phyloP scores from a whole-genome alignment of 2,113 vertebrate genomes.

The Proteles cristata region DNA sequence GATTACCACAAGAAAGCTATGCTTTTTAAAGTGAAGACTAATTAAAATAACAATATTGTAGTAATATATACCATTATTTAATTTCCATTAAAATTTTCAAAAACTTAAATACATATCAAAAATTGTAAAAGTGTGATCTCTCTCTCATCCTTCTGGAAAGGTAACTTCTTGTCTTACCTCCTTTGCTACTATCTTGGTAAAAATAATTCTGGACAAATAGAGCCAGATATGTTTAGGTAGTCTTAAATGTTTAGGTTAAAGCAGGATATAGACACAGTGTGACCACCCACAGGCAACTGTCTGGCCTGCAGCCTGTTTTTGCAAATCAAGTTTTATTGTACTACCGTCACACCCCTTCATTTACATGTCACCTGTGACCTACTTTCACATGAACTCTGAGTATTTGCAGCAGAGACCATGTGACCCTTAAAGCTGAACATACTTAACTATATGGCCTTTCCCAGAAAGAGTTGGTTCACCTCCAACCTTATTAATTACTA shows the following conservation, averaged over 20 bases:
- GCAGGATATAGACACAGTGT: not conserved
- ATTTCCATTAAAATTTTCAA: not conserved
- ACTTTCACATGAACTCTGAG: not conserved
- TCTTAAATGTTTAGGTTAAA: conserved; percentile 37
- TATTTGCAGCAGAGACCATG: not conserved
- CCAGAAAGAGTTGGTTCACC: not conserved
- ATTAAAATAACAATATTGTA: not conserved
- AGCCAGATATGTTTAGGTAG: not conserved
- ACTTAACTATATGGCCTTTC: not conserved
- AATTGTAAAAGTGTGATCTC: not conserved
- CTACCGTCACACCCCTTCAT: not conserved
- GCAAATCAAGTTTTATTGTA: conserved; percentile 2
- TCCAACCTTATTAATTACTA: not conserved
- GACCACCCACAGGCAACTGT: not conserved
- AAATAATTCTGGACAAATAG: not conserved
- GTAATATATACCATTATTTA: not conserved
- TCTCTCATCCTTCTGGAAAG: conserved; percentile 1
- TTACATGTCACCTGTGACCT: not conserved
- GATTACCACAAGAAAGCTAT: not conserved
- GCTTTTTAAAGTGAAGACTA: not conserved
- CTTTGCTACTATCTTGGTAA: not conserved
- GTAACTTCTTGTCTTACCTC: not conserved
- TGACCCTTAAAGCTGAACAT: not conserved
- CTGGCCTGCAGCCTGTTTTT: not conserved
- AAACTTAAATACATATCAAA: conserved; percentile 8